Evolutionary conservation across 1,140 invertebrate species (phyloP).

Genomic region (Meloidogyne hapla): DNA sequence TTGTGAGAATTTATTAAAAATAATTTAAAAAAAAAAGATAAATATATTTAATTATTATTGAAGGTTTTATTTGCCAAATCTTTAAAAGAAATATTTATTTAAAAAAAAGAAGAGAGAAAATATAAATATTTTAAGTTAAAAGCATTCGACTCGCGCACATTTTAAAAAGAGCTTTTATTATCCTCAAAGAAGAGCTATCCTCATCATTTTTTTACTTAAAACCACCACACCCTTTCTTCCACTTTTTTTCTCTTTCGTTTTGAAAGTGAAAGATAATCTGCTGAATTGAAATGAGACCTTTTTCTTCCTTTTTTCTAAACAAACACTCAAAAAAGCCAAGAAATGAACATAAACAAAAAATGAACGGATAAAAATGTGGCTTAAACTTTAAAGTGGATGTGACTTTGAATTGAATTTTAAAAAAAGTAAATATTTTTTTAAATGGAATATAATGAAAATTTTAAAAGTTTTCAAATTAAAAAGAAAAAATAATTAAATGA

Average conservation of each 20-base stretch:
- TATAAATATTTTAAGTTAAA: not conserved
- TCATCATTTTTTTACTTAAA: not conserved
- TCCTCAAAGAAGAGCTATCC: too few relatives aligned
- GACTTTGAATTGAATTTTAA: not conserved
- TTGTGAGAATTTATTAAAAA: too few relatives aligned
- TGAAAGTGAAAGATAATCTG: not conserved
- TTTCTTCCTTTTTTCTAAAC: not conserved
- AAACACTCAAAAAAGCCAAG: not conserved
- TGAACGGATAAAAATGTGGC: not conserved
- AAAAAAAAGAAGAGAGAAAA: too few relatives aligned
- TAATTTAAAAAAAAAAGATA: too few relatives aligned
- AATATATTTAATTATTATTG: too few relatives aligned
- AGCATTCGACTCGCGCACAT: not conserved
- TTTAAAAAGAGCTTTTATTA: not conserved
- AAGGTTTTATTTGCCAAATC: too few relatives aligned
- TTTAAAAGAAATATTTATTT: too few relatives aligned
- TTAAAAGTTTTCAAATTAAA: too few relatives aligned
- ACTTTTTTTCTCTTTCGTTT: not conserved
- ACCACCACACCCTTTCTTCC: not conserved
- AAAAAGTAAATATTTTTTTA: not conserved
- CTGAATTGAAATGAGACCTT: slow-evolving; percentile 5
- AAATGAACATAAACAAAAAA: not conserved
- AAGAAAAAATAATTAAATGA: too few relatives aligned
- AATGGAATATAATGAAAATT: too few relatives aligned
- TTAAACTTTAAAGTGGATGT: not conserved